These are phyloP conservation scores for Drosophila aldrichi DNA, from an alignment of 2,888 invertebrate genomes.

Conservation along the genomic window DNA sequence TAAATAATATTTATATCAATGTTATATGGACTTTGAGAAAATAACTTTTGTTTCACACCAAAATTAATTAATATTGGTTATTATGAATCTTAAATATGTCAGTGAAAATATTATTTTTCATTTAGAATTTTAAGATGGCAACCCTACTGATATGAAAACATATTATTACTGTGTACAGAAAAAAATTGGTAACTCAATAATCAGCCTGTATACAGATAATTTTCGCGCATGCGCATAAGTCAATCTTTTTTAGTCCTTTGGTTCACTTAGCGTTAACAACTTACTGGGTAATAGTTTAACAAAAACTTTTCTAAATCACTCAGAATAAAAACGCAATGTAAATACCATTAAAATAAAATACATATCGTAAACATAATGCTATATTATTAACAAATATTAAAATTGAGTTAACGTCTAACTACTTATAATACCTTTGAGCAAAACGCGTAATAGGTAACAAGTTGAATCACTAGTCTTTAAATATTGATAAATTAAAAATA, in stretches of 20 bases:
- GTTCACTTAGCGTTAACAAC: constrained; percentile 69
- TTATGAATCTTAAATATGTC: neutral
- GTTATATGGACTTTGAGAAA: no score
- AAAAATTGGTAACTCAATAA: constrained; percentile 75
- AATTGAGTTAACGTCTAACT: constrained; percentile 50
- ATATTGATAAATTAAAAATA: constrained; percentile 42
- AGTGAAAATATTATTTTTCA: neutral
- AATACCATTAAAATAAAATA: constrained; percentile 55
- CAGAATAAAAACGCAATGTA: constrained; percentile 43
- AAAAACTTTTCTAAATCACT: constrained; percentile 46
- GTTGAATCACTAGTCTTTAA: constrained; percentile 27
- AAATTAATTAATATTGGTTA: neutral
- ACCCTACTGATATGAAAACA: constrained; percentile 54
- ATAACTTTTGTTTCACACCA: neutral
- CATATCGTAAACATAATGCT: constrained; percentile 66
- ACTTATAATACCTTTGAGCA: constrained; percentile 28
- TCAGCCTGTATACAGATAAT: constrained; percentile 75
- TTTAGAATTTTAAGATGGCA: constrained; percentile 45
- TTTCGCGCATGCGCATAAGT: constrained; percentile 69
- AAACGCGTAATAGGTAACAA: constrained; percentile 41
- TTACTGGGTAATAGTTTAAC: constrained; percentile 64
- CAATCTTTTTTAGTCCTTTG: constrained; percentile 67
- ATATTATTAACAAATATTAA: constrained; percentile 43
- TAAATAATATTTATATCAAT: no score
- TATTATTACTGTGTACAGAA: constrained; percentile 69